phyloP scores from a whole-genome alignment of 2,797 vertebrate species.

The Micrastur ruficollis region DNA sequence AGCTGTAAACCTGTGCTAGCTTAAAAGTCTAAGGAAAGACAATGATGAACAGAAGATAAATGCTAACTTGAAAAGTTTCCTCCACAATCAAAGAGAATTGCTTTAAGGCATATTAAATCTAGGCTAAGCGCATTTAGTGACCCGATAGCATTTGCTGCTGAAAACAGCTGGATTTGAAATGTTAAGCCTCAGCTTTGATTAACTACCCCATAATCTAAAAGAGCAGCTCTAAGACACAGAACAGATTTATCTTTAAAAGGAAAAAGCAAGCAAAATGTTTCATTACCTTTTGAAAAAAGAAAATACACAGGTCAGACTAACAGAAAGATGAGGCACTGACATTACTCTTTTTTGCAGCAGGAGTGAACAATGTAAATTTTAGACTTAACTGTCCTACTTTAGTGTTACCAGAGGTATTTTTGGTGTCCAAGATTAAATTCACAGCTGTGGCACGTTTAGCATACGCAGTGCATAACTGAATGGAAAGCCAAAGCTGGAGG shows the following conservation, averaged over 20 bases:
- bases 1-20: neutral
- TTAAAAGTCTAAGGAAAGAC: neutral
- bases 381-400: neutral
- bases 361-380: neutral
- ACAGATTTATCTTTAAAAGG: neutral
- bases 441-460: neutral
- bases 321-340: neutral
- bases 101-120: neutral
- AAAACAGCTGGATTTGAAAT: slow-evolving; percentile 24
- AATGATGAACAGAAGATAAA: neutral
- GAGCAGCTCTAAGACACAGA: neutral
- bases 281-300: neutral
- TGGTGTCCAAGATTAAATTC: neutral
- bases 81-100: neutral
- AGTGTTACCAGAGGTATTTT: neutral
- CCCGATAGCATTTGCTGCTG: neutral
- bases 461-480: neutral
- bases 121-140: neutral
- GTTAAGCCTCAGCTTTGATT: slow-evolving; percentile 5
- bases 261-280: neutral
- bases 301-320: neutral
- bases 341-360: neutral
- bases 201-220: neutral
- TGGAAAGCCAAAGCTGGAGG: neutral
- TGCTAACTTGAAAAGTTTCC: neutral